Evolutionary conservation across 2,797 vertebrate species (phyloP).

Genomic region (Diceros bicornis): DNA sequence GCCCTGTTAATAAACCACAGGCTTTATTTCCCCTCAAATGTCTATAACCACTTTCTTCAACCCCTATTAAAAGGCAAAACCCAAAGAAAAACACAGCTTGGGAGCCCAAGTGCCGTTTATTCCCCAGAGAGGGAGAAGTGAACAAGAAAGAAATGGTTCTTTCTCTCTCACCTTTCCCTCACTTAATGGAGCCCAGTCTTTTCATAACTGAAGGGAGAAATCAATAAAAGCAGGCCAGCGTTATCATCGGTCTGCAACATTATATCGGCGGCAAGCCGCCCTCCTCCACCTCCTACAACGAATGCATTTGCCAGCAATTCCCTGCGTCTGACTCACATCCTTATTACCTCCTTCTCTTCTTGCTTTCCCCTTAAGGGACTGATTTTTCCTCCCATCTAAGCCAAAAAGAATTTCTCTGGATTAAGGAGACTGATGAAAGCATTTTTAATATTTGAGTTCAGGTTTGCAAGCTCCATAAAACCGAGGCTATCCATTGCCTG

Average conservation of each 20-base stretch:
- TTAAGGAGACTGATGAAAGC: slow-evolving; percentile 88
- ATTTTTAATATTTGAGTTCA: slow-evolving; percentile 86
- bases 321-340: slow-evolving; percentile 90
- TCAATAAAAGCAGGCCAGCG: slow-evolving; percentile 80
- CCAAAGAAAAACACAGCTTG: slow-evolving; percentile 86
- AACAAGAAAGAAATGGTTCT: slow-evolving; percentile 71
- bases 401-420: slow-evolving; percentile 89
- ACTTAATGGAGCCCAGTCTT: slow-evolving; percentile 79
- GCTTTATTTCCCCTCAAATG: slow-evolving; percentile 87
- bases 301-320: slow-evolving; percentile 87
- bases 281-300: slow-evolving; percentile 78
- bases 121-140: slow-evolving; percentile 68
- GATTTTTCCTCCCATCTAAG: slow-evolving; percentile 88
- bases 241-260: slow-evolving; percentile 81
- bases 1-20: slow-evolving; percentile 86
- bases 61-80: slow-evolving; percentile 80
- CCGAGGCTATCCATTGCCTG: slow-evolving; percentile 24
- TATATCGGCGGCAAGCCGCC: slow-evolving; percentile 80
- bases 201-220: slow-evolving; percentile 75
- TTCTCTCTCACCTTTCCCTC: slow-evolving; percentile 71
- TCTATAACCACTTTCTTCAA: slow-evolving; percentile 87
- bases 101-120: slow-evolving; percentile 68
- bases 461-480: slow-evolving; percentile 61
- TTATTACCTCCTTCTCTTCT: slow-evolving; percentile 86
- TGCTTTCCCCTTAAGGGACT: slow-evolving; percentile 88